Evolutionary conservation across 2,888 invertebrate species (phyloP), one percentile per base, ranked within the genome.

Genomic region (Cheilosia vernalis): DNA sequence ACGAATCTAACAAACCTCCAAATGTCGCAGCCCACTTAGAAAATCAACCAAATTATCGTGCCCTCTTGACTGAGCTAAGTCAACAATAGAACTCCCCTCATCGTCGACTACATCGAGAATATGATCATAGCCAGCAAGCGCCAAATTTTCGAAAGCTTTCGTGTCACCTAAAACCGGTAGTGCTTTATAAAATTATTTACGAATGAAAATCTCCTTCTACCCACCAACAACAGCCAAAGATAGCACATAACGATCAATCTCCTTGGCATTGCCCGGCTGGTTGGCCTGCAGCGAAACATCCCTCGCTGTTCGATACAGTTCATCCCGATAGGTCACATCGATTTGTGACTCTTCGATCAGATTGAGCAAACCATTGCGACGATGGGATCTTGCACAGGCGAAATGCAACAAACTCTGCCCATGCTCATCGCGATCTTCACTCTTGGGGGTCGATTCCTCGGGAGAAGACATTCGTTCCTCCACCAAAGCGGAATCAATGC

Each of bases 321-420:
- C 96, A 91, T 98, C 97, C 66, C 97, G 93, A 90, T 95, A 96
- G 0, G 95, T 96, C 61, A 97, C 93, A 90, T 96, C 97, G 27
- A 96, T 94, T 88, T 96, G 95, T 0, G 96, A 95, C 90, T 97
- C 97, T 89, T 95, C 94, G 5, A 98, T 94, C 21, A 98, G 93
- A 89, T 97, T 96, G 89, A 96, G 95, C 44, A 98, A 93, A 0
- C 96, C 96, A 87, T 96, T 96, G 63, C 96, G 94, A 0, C 96
- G 95, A 90, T 97, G 97, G 0, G 96, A 94, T 58, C 97, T 94
- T 0, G 96, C 96, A 0, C 97, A 96, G 0, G 97, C 97, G 91
- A 97, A 97, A 91, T 98, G 98, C 42, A 98, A 92, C 94, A 97
- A 95, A 83, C 96, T 97, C 91, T 97, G 97, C 0, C 98, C 98